Conservation (phyloP, 2,113 vertebrate genomes). For the Romanogobio albipinnatus region DNA sequence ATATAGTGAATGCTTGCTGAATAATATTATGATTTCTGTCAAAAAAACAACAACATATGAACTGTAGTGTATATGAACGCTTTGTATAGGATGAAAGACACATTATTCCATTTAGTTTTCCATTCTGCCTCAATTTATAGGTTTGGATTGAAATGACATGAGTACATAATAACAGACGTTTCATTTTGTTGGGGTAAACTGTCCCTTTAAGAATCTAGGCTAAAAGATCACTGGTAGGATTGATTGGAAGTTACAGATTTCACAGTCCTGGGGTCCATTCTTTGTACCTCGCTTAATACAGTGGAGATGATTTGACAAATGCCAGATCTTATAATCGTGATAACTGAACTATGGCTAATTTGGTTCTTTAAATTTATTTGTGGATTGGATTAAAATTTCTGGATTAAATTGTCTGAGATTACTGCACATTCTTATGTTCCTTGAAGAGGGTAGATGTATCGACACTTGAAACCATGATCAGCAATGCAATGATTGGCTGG, state of each 20-base stretch:
- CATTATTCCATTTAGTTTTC: not conserved
- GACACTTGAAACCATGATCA: too few species aligned
- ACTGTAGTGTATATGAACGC: not conserved
- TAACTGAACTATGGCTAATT: too few species aligned
- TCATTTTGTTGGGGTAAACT: not conserved
- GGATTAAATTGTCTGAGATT: too few species aligned
- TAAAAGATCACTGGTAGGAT: not conserved
- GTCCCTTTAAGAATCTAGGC: not conserved
- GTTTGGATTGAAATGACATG: not conserved
- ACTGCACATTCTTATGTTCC: too few species aligned
- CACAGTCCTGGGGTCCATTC: not conserved
- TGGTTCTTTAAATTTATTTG: too few species aligned
- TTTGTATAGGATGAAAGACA: not conserved
- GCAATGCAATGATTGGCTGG: too few species aligned
- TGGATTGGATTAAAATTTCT: too few species aligned
- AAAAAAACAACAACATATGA: not conserved
- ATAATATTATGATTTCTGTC: not conserved
- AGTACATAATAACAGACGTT: not conserved
- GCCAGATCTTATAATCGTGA: too few species aligned
- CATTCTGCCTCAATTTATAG: not conserved
- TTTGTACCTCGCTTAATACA: too few species aligned
- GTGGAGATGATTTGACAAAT: too few species aligned
- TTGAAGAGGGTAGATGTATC: too few species aligned
- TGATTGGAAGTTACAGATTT: not conserved
- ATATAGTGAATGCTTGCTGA: not conserved